Evolutionary conservation across 2,113 vertebrate species (phyloP).

Genomic region (Muscicapa adusta): DNA sequence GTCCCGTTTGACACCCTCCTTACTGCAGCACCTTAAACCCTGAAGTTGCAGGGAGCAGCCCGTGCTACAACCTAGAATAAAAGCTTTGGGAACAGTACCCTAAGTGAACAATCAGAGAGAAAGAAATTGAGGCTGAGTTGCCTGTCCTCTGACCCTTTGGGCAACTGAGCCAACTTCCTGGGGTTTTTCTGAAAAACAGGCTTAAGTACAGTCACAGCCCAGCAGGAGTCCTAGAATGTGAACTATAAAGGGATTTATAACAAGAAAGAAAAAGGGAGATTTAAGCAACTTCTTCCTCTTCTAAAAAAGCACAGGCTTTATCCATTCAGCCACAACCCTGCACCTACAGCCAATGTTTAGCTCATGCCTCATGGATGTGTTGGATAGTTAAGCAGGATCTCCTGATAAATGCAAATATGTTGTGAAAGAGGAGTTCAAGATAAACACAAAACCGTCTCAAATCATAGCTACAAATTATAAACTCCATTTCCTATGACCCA

Average conservation of each 20-base stretch:
- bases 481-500: not conserved
- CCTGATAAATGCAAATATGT: not conserved
- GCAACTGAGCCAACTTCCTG: not conserved
- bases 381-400: not conserved
- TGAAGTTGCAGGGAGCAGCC: not conserved
- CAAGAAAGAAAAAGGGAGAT: not conserved
- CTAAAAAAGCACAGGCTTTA: not conserved
- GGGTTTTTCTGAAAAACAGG: not conserved
- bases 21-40: not conserved
- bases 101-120: not conserved
- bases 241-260: not conserved
- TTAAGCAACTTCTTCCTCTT: not conserved
- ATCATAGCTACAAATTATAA: not conserved
- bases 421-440: not conserved
- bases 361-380: not conserved
- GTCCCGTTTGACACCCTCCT: not conserved
- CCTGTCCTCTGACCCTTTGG: not conserved
- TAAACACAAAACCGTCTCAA: not conserved
- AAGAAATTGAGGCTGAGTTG: not conserved
- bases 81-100: not conserved
- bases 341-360: not conserved
- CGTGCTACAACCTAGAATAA: not conserved
- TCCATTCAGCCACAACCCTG: not conserved
- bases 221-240: not conserved
- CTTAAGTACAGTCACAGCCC: not conserved